Conservation (phyloP, 2,797 vertebrate species). For the Melanogrammus aeglefinus region DNA sequence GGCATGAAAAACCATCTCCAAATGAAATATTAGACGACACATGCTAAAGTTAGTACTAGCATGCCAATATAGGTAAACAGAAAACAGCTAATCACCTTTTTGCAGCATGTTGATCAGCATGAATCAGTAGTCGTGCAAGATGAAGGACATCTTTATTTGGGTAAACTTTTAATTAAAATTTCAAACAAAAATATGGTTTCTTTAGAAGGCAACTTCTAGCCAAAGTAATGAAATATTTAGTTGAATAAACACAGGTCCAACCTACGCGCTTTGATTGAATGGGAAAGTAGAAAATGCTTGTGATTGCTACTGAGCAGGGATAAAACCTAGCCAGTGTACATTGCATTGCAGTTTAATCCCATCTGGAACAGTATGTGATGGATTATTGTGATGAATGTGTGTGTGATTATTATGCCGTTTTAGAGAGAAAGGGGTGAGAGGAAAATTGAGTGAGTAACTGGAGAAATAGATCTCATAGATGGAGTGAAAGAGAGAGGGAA, state of each 20-base stretch:
- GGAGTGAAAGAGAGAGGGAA: not conserved
- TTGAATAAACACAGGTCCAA: not conserved
- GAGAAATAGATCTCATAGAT: not conserved
- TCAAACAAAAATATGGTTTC: not conserved
- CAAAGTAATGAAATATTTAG: not conserved
- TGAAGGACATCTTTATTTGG: not conserved
- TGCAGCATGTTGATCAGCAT: not conserved
- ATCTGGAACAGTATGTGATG: not conserved
- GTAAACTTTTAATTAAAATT: not conserved
- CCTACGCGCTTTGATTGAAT: not conserved
- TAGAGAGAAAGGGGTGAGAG: not conserved
- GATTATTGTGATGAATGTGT: not conserved
- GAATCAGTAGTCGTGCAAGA: not conserved
- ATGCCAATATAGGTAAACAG: not conserved
- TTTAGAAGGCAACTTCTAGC: not conserved
- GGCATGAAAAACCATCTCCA: not conserved
- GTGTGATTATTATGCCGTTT: not conserved
- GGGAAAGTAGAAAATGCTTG: not conserved
- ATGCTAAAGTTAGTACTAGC: not conserved
- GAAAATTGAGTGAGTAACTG: not conserved
- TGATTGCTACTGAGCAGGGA: not conserved
- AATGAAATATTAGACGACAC: not conserved
- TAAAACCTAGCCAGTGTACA: not conserved
- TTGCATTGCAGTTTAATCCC: not conserved
- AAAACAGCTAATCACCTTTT: not conserved